Evolutionary conservation across 2,797 vertebrate species (phyloP).

Genomic region (Chiroxiphia lanceolata): DNA sequence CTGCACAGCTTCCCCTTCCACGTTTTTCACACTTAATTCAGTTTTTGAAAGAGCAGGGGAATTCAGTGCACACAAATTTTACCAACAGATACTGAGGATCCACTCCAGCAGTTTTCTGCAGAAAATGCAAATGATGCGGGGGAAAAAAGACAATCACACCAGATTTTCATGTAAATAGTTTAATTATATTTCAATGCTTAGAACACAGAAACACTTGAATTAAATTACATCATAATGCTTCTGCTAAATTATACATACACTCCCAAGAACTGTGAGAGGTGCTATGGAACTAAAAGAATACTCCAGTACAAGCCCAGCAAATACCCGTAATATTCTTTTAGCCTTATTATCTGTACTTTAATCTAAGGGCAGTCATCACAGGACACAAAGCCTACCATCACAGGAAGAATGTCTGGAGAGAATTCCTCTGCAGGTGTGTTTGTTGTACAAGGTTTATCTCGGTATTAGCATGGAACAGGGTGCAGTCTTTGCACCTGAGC

Average conservation of each 20-base stretch:
- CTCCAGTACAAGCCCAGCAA: constrained; percentile 14
- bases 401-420: background rate
- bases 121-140: background rate
- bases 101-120: background rate
- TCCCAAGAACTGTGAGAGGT: constrained; percentile 37
- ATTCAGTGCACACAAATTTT: background rate
- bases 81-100: background rate
- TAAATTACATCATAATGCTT: constrained; percentile 71
- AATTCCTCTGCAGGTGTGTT: background rate
- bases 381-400: background rate
- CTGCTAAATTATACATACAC: constrained; percentile 53
- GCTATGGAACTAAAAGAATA: constrained; percentile 52
- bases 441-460: background rate
- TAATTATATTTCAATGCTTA: constrained; percentile 73
- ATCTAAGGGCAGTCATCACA: background rate
- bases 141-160: background rate
- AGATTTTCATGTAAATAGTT: constrained; percentile 69
- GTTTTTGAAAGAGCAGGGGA: background rate
- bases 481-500: background rate
- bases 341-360: background rate
- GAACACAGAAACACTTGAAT: constrained; percentile 68
- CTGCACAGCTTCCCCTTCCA: background rate
- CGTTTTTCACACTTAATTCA: background rate
- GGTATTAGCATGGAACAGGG: background rate
- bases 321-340: constrained; percentile 9